Conservation (phyloP, 2,888 invertebrate species). For the Spodoptera picta region DNA sequence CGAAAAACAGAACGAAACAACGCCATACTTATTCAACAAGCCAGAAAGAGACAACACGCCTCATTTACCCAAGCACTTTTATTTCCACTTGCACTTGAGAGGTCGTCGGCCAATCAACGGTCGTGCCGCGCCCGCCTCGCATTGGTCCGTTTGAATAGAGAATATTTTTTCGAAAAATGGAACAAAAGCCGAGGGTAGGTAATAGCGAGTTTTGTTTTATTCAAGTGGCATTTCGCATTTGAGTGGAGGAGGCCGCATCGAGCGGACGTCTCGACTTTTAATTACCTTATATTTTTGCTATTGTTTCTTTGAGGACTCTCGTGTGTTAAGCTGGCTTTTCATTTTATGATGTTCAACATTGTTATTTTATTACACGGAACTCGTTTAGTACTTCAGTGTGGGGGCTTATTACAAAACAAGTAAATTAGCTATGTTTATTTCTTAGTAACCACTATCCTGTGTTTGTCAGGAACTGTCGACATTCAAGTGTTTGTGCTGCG, state of each 20-base stretch:
- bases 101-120: conserved; percentile 88
- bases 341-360: conserved; percentile 81
- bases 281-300: conserved; percentile 81
- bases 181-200: conserved; percentile 87
- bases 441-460: conserved; percentile 70
- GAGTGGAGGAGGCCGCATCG: conserved; percentile 76
- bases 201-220: conserved; percentile 87
- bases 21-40: conserved; percentile 64
- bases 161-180: conserved; percentile 80
- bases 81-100: conserved; percentile 84
- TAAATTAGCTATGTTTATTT: conserved; percentile 83
- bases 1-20: conserved; percentile 81
- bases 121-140: conserved; percentile 81
- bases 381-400: conserved; percentile 65
- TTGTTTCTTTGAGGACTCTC: conserved; percentile 75
- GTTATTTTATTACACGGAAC: conserved; percentile 81
- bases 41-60: conserved; percentile 78
- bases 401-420: conserved; percentile 78
- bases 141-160: conserved; percentile 87
- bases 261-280: conserved; percentile 84
- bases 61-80: conserved; percentile 87
- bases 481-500: conserved; percentile 64
- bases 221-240: conserved; percentile 84
- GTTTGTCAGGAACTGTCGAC: conserved; percentile 71
- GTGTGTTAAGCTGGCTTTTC: conserved; percentile 71